Base-by-base conservation (phyloP, 2,888 invertebrate species). In the Calliphora vomitoria region DNA sequence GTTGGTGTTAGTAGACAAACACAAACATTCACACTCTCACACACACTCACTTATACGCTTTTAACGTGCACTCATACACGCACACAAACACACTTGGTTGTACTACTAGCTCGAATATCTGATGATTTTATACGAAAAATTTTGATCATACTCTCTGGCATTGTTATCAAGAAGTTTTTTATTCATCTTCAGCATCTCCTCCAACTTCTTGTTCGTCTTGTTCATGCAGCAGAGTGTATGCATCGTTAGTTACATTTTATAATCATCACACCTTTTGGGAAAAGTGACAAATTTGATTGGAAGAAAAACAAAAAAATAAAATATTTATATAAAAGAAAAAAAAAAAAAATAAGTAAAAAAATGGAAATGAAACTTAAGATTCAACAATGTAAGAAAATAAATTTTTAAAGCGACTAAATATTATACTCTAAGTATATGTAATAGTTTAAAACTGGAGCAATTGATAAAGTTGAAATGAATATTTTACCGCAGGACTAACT, bases 181-280 rank as follows among this genome's bases (percentile, higher is more conserved):
- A 64, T 58, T 41, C 62, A 44, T 68, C 50, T 44, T 60, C 50
- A 35, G 11, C 11, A 41, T 41, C 38, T 20, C 11, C 35, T 74
- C 47, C 2, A 47, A 78, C 20, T 44, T 78, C 64, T 64, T 66
- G 13, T 58, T 62, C 71, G 38, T 85, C 11, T 25, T 55, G 20
- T 64, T 62, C 58, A 71, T 81, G 53, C 79, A 74, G 78, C 60
- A 74, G 18, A 47, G 68, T 55, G 38, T 41, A 68, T 81, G 76
- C 87, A 84, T 87, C 87, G 87, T 87, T 87, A 84, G 81, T 68
- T 87, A 47, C 60, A 76, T 87, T 83, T 87, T 87, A 84, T 81
- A 81, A 87, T 72, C 83, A 84, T 83, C 83, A 68, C 80, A 81
- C 87, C 87, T 81, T 87, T 81, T 81, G 87, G 87, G 87, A 87